These are phyloP conservation scores for Sarcophaga rosellei DNA, from an alignment of 2,888 invertebrate species.

Conservation along the genomic window DNA sequence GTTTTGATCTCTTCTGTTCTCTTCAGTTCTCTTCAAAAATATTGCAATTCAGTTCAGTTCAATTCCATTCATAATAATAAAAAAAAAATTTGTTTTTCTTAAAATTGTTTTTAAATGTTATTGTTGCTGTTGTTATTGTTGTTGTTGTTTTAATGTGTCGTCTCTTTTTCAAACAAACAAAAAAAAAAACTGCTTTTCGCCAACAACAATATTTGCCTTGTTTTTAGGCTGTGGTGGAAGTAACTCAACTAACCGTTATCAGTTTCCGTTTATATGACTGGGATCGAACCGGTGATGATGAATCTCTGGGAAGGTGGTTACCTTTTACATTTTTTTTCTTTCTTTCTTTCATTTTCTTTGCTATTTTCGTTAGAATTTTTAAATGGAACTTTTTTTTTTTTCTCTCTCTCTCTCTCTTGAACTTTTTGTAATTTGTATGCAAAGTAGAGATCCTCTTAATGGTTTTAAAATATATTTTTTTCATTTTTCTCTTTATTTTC, in stretches of 20 bases:
- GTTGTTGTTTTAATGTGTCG: background rate
- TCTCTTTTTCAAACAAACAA: slow-evolving; percentile 2
- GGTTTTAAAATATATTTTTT: too few relatives aligned
- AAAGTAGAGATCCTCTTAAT: too few relatives aligned
- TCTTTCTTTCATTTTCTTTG: background rate
- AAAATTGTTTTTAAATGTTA: slow-evolving; percentile 34
- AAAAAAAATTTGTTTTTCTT: too few relatives aligned
- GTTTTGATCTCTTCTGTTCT: too few relatives aligned
- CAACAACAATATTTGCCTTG: slow-evolving; percentile 5
- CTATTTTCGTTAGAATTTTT: background rate
- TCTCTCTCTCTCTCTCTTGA: too few relatives aligned
- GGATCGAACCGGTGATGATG: slow-evolving; percentile 95
- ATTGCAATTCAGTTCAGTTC: background rate
- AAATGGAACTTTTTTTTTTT: too few relatives aligned
- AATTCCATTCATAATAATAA: too few relatives aligned
- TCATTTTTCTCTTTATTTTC: too few relatives aligned
- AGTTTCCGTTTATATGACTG: slow-evolving; percentile 92
- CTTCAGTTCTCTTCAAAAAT: background rate
- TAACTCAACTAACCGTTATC: slow-evolving; percentile 83
- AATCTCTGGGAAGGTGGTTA: slow-evolving; percentile 93
- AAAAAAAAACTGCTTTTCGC: background rate
- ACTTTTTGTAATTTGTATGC: too few relatives aligned
- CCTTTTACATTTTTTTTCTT: slow-evolving; percentile 73
- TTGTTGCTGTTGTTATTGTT: slow-evolving; percentile 37
- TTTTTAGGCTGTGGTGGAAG: slow-evolving; percentile 84